Evolutionary conservation across 1,140 invertebrate species (phyloP).

Genomic region (Magallana ariakensis): DNA sequence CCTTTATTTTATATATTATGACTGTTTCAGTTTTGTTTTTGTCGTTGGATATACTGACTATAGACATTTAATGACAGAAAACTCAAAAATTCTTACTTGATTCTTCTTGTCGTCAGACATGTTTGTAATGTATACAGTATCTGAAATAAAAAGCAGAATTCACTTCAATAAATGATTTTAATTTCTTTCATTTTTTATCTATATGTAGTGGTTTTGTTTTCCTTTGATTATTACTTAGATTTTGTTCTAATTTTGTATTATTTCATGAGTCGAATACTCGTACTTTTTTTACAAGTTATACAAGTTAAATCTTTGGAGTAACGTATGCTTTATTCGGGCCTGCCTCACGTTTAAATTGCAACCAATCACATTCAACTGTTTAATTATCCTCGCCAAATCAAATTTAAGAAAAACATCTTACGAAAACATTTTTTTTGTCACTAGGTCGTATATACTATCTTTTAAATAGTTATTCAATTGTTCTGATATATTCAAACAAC

Average conservation of each 20-base stretch:
- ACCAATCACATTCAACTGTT: not conserved
- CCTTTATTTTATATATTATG: not conserved
- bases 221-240: too few species aligned
- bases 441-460: not conserved
- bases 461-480: too few species aligned
- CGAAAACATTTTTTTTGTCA: conserved; percentile 15
- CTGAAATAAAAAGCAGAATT: not conserved
- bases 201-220: too few species aligned
- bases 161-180: too few species aligned
- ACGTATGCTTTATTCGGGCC: too few species aligned
- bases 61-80: not conserved
- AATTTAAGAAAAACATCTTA: not conserved
- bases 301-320: too few species aligned
- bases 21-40: not conserved
- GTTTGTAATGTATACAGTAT: not conserved
- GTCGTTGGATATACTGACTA: not conserved
- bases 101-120: not conserved
- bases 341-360: not conserved
- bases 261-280: too few species aligned
- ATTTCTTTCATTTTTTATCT: too few species aligned
- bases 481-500: too few species aligned
- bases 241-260: too few species aligned
- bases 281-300: too few species aligned
- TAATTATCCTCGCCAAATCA: not conserved
- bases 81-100: not conserved